Evolutionary conservation across 2,888 invertebrate genomes (phyloP).

Genomic region (Therioaphis trifolii): DNA sequence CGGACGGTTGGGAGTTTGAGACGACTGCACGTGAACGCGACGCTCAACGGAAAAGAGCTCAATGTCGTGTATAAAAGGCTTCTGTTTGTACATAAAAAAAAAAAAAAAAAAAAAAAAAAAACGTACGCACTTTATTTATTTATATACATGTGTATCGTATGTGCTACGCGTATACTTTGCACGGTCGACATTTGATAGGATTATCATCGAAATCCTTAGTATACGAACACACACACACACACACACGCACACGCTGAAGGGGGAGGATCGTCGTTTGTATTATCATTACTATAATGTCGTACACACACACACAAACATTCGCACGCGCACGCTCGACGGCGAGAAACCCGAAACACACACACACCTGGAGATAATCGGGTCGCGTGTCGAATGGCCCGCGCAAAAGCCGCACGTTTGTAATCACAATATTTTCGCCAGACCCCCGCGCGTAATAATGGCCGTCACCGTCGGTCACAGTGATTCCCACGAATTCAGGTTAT

Average conservation of each 20-base stretch:
- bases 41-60: background rate
- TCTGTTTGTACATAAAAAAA: background rate
- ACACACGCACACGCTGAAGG: background rate
- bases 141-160: background rate
- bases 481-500: constrained; percentile 58
- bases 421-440: constrained; percentile 59
- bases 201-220: constrained; percentile 54
- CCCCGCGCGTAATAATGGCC: constrained; percentile 12
- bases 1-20: too few relatives aligned
- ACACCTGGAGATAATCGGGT: constrained; percentile 62
- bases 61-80: background rate
- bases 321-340: background rate
- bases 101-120: constrained; percentile 8
- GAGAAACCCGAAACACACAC: constrained; percentile 13
- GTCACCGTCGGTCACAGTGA: constrained; percentile 4
- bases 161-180: too few relatives aligned
- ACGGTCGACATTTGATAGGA: constrained; percentile 61
- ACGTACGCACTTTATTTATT: background rate
- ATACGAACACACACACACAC: constrained; percentile 30
- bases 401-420: constrained; percentile 32
- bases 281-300: background rate
- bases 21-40: too few relatives aligned
- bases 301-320: background rate
- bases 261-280: background rate
- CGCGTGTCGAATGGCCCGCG: constrained; percentile 56